phyloP scores from a whole-genome alignment of 2,797 vertebrate species.

The Enteromius trimaculatus region DNA sequence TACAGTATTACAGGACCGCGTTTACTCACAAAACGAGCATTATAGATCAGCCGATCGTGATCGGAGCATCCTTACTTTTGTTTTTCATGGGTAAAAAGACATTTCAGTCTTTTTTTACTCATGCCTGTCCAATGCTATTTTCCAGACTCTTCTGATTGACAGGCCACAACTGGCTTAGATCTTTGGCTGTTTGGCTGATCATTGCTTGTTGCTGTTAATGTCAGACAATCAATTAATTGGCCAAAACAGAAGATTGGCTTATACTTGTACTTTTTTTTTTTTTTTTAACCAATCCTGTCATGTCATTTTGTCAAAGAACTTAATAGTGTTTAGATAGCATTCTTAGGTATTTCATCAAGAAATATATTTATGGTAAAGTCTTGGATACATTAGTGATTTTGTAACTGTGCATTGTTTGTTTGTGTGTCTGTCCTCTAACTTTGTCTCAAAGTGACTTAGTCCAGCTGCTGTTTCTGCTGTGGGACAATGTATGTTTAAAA shows the following conservation, averaged over 20 bases:
- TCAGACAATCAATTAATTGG: background rate
- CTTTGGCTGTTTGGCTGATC: background rate
- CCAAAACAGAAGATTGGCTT: background rate
- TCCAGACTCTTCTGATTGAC: background rate
- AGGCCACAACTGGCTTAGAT: background rate
- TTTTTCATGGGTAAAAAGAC: background rate
- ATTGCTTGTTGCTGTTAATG: background rate
- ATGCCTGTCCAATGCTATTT: background rate
- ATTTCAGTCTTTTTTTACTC: background rate
- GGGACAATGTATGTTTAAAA: constrained; percentile 62
- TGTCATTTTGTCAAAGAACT: background rate
- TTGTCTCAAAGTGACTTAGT: constrained; percentile 18
- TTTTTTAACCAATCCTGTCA: background rate
- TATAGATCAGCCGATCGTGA: too few relatives aligned
- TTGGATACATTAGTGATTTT: constrained; percentile 18
- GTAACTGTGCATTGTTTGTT: constrained; percentile 31
- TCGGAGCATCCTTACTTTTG: too few relatives aligned
- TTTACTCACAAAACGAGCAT: too few relatives aligned
- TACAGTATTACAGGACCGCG: too few relatives aligned
- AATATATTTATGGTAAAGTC: background rate
- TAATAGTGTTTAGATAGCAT: background rate
- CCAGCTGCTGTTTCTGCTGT: constrained; percentile 35
- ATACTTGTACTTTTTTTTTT: background rate
- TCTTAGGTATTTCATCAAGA: background rate
- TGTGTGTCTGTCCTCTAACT: constrained; percentile 40